These are phyloP conservation scores for Drosophila nr. medialis DNA, from an alignment of 2,888 invertebrate species.

Conservation along the genomic window DNA sequence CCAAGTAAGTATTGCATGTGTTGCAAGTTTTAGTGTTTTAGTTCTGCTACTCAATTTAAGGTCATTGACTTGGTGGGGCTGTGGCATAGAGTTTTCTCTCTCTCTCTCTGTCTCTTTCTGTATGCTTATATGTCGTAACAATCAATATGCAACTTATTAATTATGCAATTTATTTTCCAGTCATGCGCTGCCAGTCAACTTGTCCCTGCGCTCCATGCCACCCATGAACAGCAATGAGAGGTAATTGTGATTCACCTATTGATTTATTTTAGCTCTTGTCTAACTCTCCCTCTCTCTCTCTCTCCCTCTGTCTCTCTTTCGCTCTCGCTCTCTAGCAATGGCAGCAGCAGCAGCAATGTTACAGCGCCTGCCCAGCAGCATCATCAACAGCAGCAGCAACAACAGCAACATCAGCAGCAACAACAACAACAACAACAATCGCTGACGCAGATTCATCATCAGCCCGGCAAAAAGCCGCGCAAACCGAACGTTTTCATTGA, in stretches of 20 bases:
- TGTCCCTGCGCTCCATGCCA: slow-evolving; percentile 81
- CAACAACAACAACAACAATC: slow-evolving; percentile 27
- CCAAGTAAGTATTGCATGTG: slow-evolving; percentile 57
- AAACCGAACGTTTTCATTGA: slow-evolving; percentile 84
- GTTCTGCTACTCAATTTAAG: not conserved
- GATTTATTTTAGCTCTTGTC: not conserved
- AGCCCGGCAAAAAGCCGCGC: slow-evolving; percentile 82
- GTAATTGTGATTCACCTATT: slow-evolving; percentile 52
- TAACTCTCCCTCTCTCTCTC: not conserved
- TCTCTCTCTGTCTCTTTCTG: not conserved
- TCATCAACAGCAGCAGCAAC: slow-evolving; percentile 23
- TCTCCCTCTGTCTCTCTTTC: not conserved
- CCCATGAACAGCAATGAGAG: slow-evolving; percentile 74
- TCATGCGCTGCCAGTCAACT: slow-evolving; percentile 81
- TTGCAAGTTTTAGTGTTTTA: not conserved
- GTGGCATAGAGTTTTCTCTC: not conserved
- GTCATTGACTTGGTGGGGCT: not conserved
- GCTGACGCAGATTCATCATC: slow-evolving; percentile 30
- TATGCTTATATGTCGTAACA: not conserved
- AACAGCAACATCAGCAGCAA: slow-evolving; percentile 30
- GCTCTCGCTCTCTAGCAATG: slow-evolving; percentile 47
- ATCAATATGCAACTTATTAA: slow-evolving; percentile 1
- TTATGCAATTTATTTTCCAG: slow-evolving; percentile 49
- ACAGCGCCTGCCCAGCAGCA: slow-evolving; percentile 29
- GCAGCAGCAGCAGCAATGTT: slow-evolving; percentile 65